phyloP scores from a whole-genome alignment of 2,113 vertebrate genomes.

The Dendrocopos noguchii region DNA sequence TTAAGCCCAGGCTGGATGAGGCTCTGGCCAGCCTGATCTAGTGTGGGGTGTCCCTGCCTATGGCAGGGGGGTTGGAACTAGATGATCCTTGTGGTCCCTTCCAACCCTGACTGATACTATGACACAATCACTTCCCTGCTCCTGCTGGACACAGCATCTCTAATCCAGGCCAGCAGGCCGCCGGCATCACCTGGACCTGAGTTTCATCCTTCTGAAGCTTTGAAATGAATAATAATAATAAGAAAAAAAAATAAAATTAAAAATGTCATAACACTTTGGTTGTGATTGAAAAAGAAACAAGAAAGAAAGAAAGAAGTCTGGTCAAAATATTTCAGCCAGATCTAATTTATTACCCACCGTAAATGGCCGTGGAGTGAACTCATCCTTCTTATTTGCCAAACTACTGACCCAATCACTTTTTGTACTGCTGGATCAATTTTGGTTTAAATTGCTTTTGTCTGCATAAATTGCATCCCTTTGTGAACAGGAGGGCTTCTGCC shows the following conservation, averaged over 20 bases:
- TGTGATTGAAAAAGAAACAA: background rate
- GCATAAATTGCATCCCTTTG: conserved; percentile 33
- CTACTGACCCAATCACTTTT: conserved; percentile 51
- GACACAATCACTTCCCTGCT: too few species aligned
- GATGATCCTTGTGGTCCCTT: too few species aligned
- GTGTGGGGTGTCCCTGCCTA: too few species aligned
- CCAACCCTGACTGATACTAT: too few species aligned
- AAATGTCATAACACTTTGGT: background rate
- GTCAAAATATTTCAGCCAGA: conserved; percentile 22
- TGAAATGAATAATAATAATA: background rate
- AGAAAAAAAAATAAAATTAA: too few species aligned
- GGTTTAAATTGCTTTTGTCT: conserved; percentile 49
- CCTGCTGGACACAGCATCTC: too few species aligned
- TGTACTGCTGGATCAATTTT: conserved; percentile 42
- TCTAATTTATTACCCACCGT: conserved; percentile 34
- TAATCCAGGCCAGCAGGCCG: too few species aligned
- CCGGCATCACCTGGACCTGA: background rate
- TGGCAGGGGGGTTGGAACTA: too few species aligned
- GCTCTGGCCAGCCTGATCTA: too few species aligned
- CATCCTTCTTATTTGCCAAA: conserved; percentile 50
- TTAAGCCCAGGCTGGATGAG: too few species aligned
- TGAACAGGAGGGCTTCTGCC: background rate
- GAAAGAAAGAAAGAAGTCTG: background rate
- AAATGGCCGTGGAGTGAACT: conserved; percentile 36
- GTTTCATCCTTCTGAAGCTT: background rate